Evolutionary conservation across 2,797 vertebrate genomes (phyloP), one percentile per base, ranked within the genome.

Genomic region (Sciaenops ocellatus): DNA sequence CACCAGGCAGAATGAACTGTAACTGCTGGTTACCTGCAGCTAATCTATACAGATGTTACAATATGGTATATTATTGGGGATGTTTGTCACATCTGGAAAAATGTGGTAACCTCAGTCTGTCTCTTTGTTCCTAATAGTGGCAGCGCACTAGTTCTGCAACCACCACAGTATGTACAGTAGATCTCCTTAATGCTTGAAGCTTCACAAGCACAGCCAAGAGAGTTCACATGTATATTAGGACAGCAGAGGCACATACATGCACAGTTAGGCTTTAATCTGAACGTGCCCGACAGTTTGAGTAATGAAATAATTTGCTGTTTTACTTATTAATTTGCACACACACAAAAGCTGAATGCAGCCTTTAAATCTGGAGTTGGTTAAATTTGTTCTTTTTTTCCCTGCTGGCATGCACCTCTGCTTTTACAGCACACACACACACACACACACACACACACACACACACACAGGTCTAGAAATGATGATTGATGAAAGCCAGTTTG

Each of bases 281-380:
- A 63, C 30, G 26, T 69, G 63, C 69, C 72, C 50, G 74, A 88
- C 85, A 78, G 77, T 64, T 80, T 73, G 72, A 82, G 74, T 82
- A 79, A 86, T 84, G 46, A 71, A 78, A 56, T 63, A 41, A 76
- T 78, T 84, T 83, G 44, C 47, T 54, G 73, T 65, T 87, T 76
- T 84, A 62, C 42, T 51, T 59, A 51, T 42, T 22, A 26, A 76
- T 61, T 47, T 34, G 15, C 44, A 34, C 72, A 85, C 44, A 73
- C 65, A 54, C 55, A 55, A 64, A 78, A 67, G 68, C 59, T 60
- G 63, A 54, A 73, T 66, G 79, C 65, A 79, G 78, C 83, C 79
- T 84, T 82, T 81, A 88, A 92, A 90, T 92, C 89, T 93, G 89
- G 85, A 88, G 76, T 79, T 88, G 78, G 83, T 94, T 92, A 88